Percentiles rank a stretch among this genome's conserved stretches.
Conservation (phyloP, 1,140 invertebrate genomes). For the Saccostrea cuccullata region DNA sequence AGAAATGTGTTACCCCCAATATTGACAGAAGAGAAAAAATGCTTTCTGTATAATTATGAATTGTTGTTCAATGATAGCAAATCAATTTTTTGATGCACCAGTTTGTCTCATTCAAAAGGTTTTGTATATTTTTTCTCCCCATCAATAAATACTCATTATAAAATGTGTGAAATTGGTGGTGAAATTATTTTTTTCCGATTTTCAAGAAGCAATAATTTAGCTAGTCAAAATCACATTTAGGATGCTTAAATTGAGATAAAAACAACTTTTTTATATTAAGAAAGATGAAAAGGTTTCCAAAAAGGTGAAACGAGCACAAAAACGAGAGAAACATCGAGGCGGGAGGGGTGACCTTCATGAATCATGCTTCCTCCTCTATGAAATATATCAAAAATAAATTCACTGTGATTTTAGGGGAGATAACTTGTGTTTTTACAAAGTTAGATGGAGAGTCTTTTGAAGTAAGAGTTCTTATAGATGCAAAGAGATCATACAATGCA, state of each 20-base stretch:
- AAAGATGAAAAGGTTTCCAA: background rate
- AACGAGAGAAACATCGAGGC: background rate
- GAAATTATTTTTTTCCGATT: no score
- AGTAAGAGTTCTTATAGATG: conserved; percentile 4
- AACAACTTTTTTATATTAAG: background rate
- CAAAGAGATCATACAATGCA: conserved; percentile 12
- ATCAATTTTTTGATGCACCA: conserved; percentile 21
- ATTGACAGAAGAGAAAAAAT: conserved; percentile 19
- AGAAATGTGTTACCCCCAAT: conserved; percentile 22
- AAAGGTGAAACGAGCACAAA: background rate
- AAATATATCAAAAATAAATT: conserved; percentile 22
- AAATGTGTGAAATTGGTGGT: no score
- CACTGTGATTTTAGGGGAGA: conserved; percentile 29
- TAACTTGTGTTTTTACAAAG: background rate
- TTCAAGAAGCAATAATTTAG: no score
- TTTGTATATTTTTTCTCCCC: background rate
- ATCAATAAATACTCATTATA: no score
- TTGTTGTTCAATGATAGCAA: background rate
- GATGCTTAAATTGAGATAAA: no score
- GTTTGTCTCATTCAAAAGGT: background rate
- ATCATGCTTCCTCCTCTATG: background rate
- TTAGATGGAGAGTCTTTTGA: background rate
- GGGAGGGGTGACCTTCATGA: background rate
- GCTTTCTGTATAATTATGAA: background rate
- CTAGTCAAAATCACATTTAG: no score